Evolutionary conservation across 2,888 invertebrate species (phyloP), one percentile per base, ranked within the genome.

Genomic region (Pomacea canaliculata): DNA sequence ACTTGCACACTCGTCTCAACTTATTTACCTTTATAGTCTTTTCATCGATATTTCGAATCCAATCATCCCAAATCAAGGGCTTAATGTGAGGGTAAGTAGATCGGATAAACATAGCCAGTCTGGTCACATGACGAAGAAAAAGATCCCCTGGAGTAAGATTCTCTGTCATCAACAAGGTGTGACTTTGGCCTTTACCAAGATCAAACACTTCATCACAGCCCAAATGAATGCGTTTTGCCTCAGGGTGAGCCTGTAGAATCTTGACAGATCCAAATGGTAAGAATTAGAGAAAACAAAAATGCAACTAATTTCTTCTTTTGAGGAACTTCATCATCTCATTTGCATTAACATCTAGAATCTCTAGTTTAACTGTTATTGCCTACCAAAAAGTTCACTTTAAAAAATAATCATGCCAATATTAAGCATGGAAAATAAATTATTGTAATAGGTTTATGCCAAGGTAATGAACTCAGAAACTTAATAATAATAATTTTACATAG

Each of bases 1-100:
- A 23, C 23, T 23, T 23, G 23, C 23, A 23, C 23, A 23, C 23
- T 23, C 23, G 23, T 23, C 23, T 37, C 5, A 37, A 37, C 37
- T 5, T 5, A 37, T 72, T 77, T 77, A 82, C 84, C 82, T 79
- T 70, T 49, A 88, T 76, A 59, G 78, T 92, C 79, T 93, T 92
- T 69, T 93, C 90, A 4, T 93, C 92, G 82, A 94, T 92, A 83
- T 94, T 93, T 0, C 95, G 90, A 74, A 95, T 89, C 94, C 95
- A 95, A 88, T 95, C 95, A 86, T 95, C 95, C 95, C 95, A 95
- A 83, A 95, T 94, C 77, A 95, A 93, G 0, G 94, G 92, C 49
- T 92, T 92, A 46, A 94, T 87, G n/a, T 92, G 90, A 1, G 86
- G 83, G n/a, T 91, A 90, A 56, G 67, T 70, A 23, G 91, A 90